A percentile compares a stretch with the other conserved stretches of the same genome.
phyloP scores from a whole-genome alignment of 2,113 vertebrate species.

The Scopus umbretta region DNA sequence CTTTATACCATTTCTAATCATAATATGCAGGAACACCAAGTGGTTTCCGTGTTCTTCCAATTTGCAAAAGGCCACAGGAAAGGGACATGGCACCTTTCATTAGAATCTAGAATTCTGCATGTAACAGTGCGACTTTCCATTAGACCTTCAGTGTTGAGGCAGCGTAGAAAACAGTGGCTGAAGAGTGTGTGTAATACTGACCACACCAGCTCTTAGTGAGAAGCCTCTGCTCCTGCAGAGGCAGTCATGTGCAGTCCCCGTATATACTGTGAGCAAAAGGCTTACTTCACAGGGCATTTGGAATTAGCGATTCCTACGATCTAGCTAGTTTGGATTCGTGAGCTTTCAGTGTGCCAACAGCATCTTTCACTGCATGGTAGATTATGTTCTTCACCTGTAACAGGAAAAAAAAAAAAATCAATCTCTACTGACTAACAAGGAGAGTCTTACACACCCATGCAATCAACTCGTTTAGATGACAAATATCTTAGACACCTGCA shows the following conservation, averaged over 20 bases:
- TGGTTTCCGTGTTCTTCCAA: slow-evolving; percentile 59
- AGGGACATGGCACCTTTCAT: slow-evolving; percentile 68
- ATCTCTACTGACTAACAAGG: no score
- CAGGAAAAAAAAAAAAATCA: no score
- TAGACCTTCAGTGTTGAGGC: slow-evolving; percentile 74
- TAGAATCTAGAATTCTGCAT: slow-evolving; percentile 65
- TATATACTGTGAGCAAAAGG: slow-evolving; percentile 62
- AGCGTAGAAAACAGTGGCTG: slow-evolving; percentile 74
- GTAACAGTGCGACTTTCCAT: slow-evolving; percentile 66
- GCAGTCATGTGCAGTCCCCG: slow-evolving; percentile 63
- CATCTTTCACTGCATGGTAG: slow-evolving; percentile 98
- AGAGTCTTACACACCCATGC: no score
- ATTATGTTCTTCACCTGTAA: no score
- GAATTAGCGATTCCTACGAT: slow-evolving; percentile 77
- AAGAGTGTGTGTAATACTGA: slow-evolving; percentile 76
- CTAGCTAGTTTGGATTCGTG: slow-evolving; percentile 92
- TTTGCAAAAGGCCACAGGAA: slow-evolving; percentile 73
- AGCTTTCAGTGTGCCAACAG: slow-evolving; percentile 94
- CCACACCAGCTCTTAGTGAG: slow-evolving; percentile 67
- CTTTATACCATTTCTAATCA: slow-evolving; percentile 67
- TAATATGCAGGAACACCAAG: slow-evolving; percentile 68
- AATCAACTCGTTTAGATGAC: no score
- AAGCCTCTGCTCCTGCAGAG: slow-evolving; percentile 68
- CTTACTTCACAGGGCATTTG: slow-evolving; percentile 68
- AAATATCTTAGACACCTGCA: not conserved